Base-by-base conservation (phyloP, 2,113 vertebrate species). In the Istiophorus platypterus region DNA sequence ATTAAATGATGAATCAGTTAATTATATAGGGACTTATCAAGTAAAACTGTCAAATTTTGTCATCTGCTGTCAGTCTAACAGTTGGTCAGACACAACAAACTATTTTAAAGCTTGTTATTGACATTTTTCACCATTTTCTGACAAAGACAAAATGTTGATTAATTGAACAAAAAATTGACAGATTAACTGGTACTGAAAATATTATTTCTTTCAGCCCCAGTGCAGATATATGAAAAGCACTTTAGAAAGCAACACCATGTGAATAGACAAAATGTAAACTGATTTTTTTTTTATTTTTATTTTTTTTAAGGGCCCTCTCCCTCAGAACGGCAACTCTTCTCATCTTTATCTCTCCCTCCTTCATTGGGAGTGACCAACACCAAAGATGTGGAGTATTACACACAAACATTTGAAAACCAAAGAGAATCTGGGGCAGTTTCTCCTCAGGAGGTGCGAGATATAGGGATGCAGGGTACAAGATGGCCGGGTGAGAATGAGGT, bases 241-340 rank as follows among this genome's bases (percentile, higher is more conserved):
- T 52, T 54, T 41, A 4, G 37, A 31, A 73, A 45, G 9, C 2
- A 18, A 9, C 22, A 45, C 26, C 7, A 1, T 45, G n/a, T 45
- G 17, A 56, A 56, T 42, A 8, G n/a, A 66, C 15, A 2, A n/a
- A 58, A 67, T 20, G 5, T 27, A 66, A 41, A 34, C 24, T 26
- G 0, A 41, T 52, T 34, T 18, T 27, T 34, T 47, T 22, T 72
- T 6, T 56, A 6, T 14, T n/a, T 56, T 52, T 27, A 62, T 1
- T 11, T 62, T 51, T 78, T 9, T 78, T 27, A 66, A 91, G 88
- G 4, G 22, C 17, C 45, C 0, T 88, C 76, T 45, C 27, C 64
- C 7, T 88, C 87, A 17, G 90, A 90, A 76, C 76, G 87, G 51
- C 75, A 2, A 4, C 81, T 92, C 45, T 24, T 91, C 27, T 71